Percentiles rank a stretch among this genome's conserved stretches.
Evolutionary conservation across 2,797 vertebrate species (phyloP).

Genomic region (Bovichtus variegatus): DNA sequence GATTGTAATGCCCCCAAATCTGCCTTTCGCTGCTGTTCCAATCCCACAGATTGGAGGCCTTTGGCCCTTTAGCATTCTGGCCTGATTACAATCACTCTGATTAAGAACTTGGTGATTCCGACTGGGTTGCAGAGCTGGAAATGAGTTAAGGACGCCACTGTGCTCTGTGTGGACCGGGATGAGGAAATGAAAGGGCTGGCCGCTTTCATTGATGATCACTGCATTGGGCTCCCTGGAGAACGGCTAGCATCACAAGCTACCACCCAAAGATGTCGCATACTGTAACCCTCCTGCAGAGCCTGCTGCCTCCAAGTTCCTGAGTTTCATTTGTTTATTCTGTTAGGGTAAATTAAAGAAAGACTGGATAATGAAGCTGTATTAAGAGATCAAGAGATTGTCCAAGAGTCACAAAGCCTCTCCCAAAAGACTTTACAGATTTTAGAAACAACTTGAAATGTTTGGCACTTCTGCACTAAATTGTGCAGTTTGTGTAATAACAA

Average conservation of each 20-base stretch:
- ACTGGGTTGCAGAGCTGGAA: slow-evolving; percentile 83
- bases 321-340: slow-evolving; percentile 88
- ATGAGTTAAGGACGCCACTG: slow-evolving; percentile 84
- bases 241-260: slow-evolving; percentile 83
- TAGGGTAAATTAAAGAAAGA: slow-evolving; percentile 84
- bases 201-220: slow-evolving; percentile 87
- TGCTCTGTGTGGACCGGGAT: slow-evolving; percentile 79
- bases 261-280: slow-evolving; percentile 84
- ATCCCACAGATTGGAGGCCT: slow-evolving; percentile 90
- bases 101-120: slow-evolving; percentile 94
- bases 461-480: slow-evolving; percentile 92
- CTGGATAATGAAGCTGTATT: slow-evolving; percentile 83
- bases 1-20: slow-evolving; percentile 95
- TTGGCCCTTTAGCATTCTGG: slow-evolving; percentile 95
- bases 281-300: slow-evolving; percentile 81
- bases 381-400: slow-evolving; percentile 96
- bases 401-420: slow-evolving; percentile 92
- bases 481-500: slow-evolving; percentile 78
- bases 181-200: slow-evolving; percentile 78
- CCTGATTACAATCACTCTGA: slow-evolving; percentile 94
- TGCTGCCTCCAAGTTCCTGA: slow-evolving; percentile 93
- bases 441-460: slow-evolving; percentile 92
- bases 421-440: slow-evolving; percentile 92
- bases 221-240: slow-evolving; percentile 85
- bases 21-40: slow-evolving; percentile 87